Evolutionary conservation across 23 tunicate species (phyloP).

Genomic region (Styela plicata): DNA sequence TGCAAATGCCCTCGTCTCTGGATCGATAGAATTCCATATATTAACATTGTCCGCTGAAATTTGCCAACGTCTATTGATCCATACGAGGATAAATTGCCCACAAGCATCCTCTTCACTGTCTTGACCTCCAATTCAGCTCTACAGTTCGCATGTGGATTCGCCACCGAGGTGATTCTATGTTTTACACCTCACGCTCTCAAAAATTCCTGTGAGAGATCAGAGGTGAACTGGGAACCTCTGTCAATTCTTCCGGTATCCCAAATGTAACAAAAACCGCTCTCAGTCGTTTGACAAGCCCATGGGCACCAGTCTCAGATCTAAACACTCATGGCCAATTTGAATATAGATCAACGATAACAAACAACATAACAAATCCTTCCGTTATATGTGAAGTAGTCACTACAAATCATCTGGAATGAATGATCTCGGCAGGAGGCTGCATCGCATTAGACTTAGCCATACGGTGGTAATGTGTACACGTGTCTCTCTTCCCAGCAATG

Average conservation of each 20-base stretch:
- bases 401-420: background rate
- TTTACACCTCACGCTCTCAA: constrained; percentile 5
- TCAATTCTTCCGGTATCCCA: constrained; percentile 27
- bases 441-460: background rate
- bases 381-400: background rate
- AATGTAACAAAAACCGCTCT: constrained; percentile 26
- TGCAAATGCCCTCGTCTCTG: background rate
- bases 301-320: too few relatives aligned
- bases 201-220: constrained; percentile 9
- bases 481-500: background rate
- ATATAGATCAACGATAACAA: background rate
- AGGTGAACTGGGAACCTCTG: constrained; percentile 9
- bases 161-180: background rate
- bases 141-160: background rate
- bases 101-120: background rate
- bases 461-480: background rate
- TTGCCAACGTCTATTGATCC: background rate
- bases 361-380: background rate
- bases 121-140: background rate
- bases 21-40: background rate
- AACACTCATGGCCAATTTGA: constrained; percentile 1
- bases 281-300: too few relatives aligned
- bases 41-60: background rate
- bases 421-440: background rate
- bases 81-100: background rate